Evolutionary conservation across 2,113 vertebrate species (phyloP), one percentile per base, ranked within the genome.

Genomic region (Nestor notabilis): DNA sequence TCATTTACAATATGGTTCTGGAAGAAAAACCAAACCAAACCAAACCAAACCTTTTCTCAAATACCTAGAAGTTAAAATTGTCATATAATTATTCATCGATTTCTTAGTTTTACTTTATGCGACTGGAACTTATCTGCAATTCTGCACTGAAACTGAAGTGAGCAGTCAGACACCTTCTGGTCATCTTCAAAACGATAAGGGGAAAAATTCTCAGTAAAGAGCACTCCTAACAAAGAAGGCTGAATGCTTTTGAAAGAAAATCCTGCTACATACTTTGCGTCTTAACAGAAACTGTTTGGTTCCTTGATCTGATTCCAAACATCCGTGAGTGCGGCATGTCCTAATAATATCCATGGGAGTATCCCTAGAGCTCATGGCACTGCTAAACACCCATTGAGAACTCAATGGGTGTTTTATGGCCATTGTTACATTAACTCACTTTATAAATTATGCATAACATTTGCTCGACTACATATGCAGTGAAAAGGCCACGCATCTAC

Each of bases 221-320:
- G 16, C 16, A 72, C 29, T 56, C 37, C 76, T 82, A 87, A 72
- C 9, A 49, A 75, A 83, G 49, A 49, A 5, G 28, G 86, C 16
- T 56, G 33, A 95, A 79, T 0, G 7, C 35, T 90, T 93, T 83
- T 50, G 24, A 55, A 28, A 39, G 80, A 87, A 90, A 65, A 29
- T 24, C 21, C 41, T 71, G 39, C 46, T 90, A 58, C 61, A 68
- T 66, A 81, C 52, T 87, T 41, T 6, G 8, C 44, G 64, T 89
- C 76, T 77, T 92, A 97, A 93, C 75, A 78, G 75, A 95, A 97
- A 66, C 63, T 43, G 78, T 92, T 83, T 81, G 65, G 47, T 95
- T 83, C 71, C 58, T 66, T 97, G 94, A 96, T 61, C 37, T 41
- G 35, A 86, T 89, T 93, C 89, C 94, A 93, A 91, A 94, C 44